Evolutionary conservation across 2,888 invertebrate genomes (phyloP).

Genomic region (Linnaemya vulpina): DNA sequence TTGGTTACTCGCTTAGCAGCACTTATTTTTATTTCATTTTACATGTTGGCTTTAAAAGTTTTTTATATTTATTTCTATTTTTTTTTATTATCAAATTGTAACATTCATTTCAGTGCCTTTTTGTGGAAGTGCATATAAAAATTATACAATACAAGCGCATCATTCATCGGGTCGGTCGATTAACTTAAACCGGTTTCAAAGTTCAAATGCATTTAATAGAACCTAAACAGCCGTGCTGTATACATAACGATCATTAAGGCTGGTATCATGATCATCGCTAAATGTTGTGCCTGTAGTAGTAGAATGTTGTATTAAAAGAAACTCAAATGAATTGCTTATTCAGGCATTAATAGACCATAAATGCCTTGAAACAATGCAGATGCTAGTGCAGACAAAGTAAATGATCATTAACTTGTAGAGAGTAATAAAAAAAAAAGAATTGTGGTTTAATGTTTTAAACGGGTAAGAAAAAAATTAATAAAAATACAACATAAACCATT

Average conservation of each 20-base stretch:
- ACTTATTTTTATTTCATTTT: constrained; percentile 1
- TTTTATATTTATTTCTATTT: too few species aligned
- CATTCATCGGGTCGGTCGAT: constrained; percentile 68
- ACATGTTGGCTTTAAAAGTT: not conserved
- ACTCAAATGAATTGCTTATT: constrained; percentile 53
- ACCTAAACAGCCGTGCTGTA: constrained; percentile 5
- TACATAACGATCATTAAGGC: constrained; percentile 5
- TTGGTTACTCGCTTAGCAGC: constrained; percentile 30
- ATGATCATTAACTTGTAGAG: constrained; percentile 15
- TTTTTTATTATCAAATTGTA: constrained; percentile 21
- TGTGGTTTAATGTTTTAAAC: constrained; percentile 46
- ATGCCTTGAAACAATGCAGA: constrained; percentile 13
- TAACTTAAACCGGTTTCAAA: constrained; percentile 70
- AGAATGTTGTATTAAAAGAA: constrained; percentile 11
- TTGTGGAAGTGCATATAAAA: constrained; percentile 24
- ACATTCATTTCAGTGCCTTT: constrained; percentile 43
- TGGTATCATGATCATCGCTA: constrained; percentile 18
- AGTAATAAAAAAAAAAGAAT: not conserved
- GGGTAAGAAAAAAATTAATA: constrained; percentile 11
- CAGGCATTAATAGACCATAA: constrained; percentile 40
- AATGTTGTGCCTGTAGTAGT: not conserved
- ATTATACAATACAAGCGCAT: constrained; percentile 57
- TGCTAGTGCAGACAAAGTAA: not conserved
- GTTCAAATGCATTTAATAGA: constrained; percentile 58
- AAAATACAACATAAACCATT: constrained; percentile 43